phyloP scores from a whole-genome alignment of 2,888 invertebrate genomes.

The Nymphalis urticae region DNA sequence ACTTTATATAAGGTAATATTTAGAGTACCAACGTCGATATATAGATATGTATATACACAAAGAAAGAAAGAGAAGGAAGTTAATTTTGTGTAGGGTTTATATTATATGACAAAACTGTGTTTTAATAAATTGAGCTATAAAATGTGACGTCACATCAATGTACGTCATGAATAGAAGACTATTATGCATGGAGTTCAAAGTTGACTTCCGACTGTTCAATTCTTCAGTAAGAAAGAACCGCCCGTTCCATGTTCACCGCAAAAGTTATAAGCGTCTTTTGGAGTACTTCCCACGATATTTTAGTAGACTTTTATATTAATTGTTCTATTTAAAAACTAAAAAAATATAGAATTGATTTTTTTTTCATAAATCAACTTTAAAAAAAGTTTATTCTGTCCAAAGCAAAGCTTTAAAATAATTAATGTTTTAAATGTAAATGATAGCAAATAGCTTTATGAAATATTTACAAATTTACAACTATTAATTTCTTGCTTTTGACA shows the following conservation, averaged over 20 bases:
- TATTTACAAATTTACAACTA: no score
- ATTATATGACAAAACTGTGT: no score
- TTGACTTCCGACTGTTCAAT: conserved; percentile 2
- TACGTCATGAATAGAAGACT: background rate
- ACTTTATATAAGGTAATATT: no score
- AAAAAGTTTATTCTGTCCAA: background rate
- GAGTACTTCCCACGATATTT: conserved; percentile 7
- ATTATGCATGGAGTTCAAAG: conserved; percentile 7
- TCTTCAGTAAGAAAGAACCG: background rate
- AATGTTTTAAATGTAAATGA: no score
- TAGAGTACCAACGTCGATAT: no score
- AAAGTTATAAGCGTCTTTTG: conserved; percentile 8
- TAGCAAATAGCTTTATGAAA: no score
- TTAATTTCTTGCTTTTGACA: no score
- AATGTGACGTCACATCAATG: background rate
- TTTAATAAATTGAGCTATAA: background rate
- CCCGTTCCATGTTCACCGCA: conserved; percentile 8
- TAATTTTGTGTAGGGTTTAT: no score
- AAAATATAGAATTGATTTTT: no score
- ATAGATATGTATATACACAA: no score
- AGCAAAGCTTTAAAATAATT: no score
- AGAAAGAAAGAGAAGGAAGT: no score
- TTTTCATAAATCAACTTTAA: background rate
- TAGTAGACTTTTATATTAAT: conserved; percentile 6
- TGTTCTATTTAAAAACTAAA: background rate